Evolutionary conservation across 2,888 invertebrate species (phyloP), one percentile per base, ranked within the genome.

Genomic region (Caenorhabditis sp.): DNA sequence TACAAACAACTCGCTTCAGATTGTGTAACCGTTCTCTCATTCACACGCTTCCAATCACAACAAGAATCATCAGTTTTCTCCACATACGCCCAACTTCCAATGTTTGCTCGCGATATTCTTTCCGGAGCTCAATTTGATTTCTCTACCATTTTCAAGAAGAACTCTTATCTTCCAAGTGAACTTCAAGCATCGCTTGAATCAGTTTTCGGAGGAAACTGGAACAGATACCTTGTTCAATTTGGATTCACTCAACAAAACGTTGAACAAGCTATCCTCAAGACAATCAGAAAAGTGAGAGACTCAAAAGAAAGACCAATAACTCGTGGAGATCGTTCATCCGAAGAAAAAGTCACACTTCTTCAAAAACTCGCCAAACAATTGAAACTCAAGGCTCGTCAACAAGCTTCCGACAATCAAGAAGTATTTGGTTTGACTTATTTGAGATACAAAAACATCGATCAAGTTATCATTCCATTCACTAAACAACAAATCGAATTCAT

Each of bases 381-480:
- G 72, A 76, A 76, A 68, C 79, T 77, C 78, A 78, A 76, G 20
- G 36, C 67, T 63, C 76, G 78, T 27, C 63, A 67, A 58, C 38
- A 65, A 63, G 25, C 53, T 59, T 50, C 57, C 20, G 49, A 70
- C 59, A 70, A 74, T 43, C 58, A 72, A 53, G 59, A 73, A 26
- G 69, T 72, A 43, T 73, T 66, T 50, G 81, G 77, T 58, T 74
- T 81, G 71, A 20, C 76, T 61, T 76, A 74, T 70, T 49, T 80
- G 59, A 77, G 82, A 76, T 63, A 76, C 80, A 78, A 76, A 63
- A 78, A 84, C 60, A 77, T 85, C 71, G 86, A 87, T 73, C 75
- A 71, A 67, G 81, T 78, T 57, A 65, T 85, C 21, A 70, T 85
- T 60, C 84, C 85, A 59, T 52, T 86, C 54, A 80, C 78, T 53